phyloP scores from a whole-genome alignment of 2,888 invertebrate genomes.

The Zygaena filipendulae region DNA sequence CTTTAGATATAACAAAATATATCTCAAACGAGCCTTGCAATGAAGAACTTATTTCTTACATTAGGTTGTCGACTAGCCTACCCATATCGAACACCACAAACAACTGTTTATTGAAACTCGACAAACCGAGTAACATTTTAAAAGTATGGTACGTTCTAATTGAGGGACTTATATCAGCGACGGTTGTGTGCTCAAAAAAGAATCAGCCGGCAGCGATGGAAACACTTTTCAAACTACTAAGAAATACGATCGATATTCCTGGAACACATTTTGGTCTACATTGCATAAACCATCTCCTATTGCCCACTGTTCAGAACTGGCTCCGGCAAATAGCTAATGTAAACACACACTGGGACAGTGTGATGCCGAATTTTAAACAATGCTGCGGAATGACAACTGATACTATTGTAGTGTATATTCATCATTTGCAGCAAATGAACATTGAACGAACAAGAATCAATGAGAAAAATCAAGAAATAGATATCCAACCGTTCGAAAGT shows the following conservation, averaged over 20 bases:
- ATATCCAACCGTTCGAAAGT: conserved; percentile 66
- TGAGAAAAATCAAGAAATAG: conserved; percentile 39
- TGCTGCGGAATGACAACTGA: conserved; percentile 94
- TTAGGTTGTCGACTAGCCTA: conserved; percentile 65
- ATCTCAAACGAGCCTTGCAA: conserved; percentile 74
- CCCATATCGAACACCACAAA: conserved; percentile 57
- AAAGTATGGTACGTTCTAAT: conserved; percentile 92
- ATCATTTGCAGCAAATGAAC: conserved; percentile 75
- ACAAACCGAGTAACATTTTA: conserved; percentile 83
- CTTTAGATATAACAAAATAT: conserved; percentile 75
- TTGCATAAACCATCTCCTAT: conserved; percentile 89
- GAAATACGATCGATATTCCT: conserved; percentile 80
- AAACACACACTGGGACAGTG: conserved; percentile 77
- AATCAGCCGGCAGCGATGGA: conserved; percentile 89
- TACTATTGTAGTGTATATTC: conserved; percentile 86
- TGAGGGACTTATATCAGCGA: conserved; percentile 85
- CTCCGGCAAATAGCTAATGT: conserved; percentile 79
- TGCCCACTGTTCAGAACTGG: conserved; percentile 96
- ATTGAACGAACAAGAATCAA: conserved; percentile 42
- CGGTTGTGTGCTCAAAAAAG: conserved; percentile 88
- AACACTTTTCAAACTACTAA: conserved; percentile 85
- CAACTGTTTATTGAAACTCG: conserved; percentile 73
- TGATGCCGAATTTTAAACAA: conserved; percentile 93
- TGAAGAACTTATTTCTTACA: conserved; percentile 74
- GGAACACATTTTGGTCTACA: conserved; percentile 91